Evolutionary conservation across 2,113 vertebrate genomes (phyloP).

Genomic region (Lynx canadensis): DNA sequence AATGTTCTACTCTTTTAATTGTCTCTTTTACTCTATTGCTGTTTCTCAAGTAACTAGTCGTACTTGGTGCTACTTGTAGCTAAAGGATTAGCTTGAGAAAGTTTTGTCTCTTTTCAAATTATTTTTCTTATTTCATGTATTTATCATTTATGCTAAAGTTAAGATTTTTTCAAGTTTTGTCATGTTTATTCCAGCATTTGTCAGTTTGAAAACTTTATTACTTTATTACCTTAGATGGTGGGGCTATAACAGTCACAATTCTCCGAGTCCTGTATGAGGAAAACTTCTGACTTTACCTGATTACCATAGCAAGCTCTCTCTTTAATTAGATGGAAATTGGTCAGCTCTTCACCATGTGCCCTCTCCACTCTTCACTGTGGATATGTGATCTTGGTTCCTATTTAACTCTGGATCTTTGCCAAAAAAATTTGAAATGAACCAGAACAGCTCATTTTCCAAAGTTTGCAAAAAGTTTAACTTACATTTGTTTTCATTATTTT

Average conservation of each 20-base stretch:
- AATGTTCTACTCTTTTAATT: background rate
- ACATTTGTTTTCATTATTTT: slow-evolving; percentile 61
- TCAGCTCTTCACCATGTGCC: background rate
- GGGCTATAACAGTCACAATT: background rate
- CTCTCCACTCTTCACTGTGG: background rate
- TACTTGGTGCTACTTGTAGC: background rate
- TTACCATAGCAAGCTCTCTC: background rate
- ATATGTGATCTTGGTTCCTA: slow-evolving; percentile 12
- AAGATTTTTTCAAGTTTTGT: background rate
- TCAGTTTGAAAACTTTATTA: background rate
- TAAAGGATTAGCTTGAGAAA: background rate
- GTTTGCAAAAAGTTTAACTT: slow-evolving; percentile 49
- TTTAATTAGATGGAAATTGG: background rate
- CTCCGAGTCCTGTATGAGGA: background rate
- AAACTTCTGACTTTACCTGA: background rate
- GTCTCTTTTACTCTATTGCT: background rate
- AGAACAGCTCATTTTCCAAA: slow-evolving; percentile 54
- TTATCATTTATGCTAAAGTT: background rate
- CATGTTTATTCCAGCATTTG: background rate
- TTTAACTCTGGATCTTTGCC: slow-evolving; percentile 38
- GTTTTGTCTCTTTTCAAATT: background rate
- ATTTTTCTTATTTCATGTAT: background rate
- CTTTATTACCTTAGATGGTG: background rate
- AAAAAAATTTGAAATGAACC: slow-evolving; percentile 54
- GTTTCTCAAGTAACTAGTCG: background rate